phyloP scores from a whole-genome alignment of 2,113 vertebrate genomes.

The Nerophis ophidion region DNA sequence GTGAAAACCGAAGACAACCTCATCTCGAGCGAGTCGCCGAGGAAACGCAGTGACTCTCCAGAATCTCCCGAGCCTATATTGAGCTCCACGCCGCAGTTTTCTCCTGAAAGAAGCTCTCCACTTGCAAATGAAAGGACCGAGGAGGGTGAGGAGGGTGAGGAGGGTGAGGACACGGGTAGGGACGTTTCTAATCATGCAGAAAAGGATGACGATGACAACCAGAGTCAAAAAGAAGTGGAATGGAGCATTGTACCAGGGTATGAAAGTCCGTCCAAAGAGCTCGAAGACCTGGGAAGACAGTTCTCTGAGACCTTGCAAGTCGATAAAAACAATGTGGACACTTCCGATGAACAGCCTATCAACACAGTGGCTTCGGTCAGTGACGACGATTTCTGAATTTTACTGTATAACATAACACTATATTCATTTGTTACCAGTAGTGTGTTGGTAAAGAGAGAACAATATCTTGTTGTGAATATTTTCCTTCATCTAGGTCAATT shows the following conservation, averaged over 20 bases:
- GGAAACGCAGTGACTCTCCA: slow-evolving; percentile 19
- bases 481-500: neutral
- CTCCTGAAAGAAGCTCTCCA: slow-evolving; percentile 20
- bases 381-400: slow-evolving; percentile 66
- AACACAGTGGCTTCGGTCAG: slow-evolving; percentile 31
- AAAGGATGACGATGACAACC: slow-evolving; percentile 19
- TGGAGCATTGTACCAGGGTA: slow-evolving; percentile 3
- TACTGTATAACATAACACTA: neutral
- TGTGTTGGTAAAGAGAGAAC: slow-evolving; percentile 14
- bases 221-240: neutral
- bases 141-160: neutral
- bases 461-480: neutral
- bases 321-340: slow-evolving; percentile 29
- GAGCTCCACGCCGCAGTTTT: slow-evolving; percentile 21
- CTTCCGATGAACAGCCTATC: slow-evolving; percentile 15
- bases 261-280: slow-evolving; percentile 32
- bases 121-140: slow-evolving; percentile 18
- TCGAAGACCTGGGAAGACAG: slow-evolving; percentile 59
- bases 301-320: slow-evolving; percentile 56
- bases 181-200: neutral
- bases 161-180: slow-evolving; percentile 16
- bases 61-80: slow-evolving; percentile 5
- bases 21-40: slow-evolving; percentile 21
- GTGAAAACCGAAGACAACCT: slow-evolving; percentile 25
- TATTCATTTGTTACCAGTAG: slow-evolving; percentile 1